Evolutionary conservation across 2,113 vertebrate species (phyloP).

Genomic region (Casuarius casuarius): DNA sequence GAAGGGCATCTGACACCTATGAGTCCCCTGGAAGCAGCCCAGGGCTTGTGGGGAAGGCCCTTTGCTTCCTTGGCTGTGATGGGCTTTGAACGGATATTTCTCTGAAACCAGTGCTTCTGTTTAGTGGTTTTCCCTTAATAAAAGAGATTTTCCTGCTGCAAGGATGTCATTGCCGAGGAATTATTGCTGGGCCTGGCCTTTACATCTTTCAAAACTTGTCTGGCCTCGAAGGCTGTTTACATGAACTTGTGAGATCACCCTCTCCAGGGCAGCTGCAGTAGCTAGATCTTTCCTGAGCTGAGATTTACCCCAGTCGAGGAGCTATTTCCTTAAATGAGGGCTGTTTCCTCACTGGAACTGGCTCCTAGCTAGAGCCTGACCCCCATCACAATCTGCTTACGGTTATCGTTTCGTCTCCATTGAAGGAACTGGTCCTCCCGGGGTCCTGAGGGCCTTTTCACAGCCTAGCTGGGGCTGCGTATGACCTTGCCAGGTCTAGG

Average conservation of each 20-base stretch:
- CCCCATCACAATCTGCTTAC: neutral
- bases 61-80: neutral
- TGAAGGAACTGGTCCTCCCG: fast-evolving
- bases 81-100: neutral
- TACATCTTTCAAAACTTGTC: neutral
- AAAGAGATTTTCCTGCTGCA: constrained; percentile 24
- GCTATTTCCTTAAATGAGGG: neutral
- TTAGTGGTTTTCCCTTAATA: constrained; percentile 39
- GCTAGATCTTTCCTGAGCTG: neutral
- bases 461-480: neutral
- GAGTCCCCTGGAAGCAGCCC: constrained; percentile 10
- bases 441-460: neutral
- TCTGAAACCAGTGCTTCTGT: constrained; percentile 9
- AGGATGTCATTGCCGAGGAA: neutral
- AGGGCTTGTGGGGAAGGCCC: neutral
- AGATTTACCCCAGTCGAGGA: neutral
- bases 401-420: neutral
- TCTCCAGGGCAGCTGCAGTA: neutral
- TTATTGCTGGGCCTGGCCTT: neutral
- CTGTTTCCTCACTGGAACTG: fast-evolving
- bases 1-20: neutral
- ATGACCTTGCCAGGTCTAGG: neutral
- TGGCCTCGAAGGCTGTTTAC: neutral
- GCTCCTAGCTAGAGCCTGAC: neutral
- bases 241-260: neutral